These are phyloP conservation scores for Manacus vitellinus DNA, from an alignment of 2,113 vertebrate genomes.

Conservation along the genomic window DNA sequence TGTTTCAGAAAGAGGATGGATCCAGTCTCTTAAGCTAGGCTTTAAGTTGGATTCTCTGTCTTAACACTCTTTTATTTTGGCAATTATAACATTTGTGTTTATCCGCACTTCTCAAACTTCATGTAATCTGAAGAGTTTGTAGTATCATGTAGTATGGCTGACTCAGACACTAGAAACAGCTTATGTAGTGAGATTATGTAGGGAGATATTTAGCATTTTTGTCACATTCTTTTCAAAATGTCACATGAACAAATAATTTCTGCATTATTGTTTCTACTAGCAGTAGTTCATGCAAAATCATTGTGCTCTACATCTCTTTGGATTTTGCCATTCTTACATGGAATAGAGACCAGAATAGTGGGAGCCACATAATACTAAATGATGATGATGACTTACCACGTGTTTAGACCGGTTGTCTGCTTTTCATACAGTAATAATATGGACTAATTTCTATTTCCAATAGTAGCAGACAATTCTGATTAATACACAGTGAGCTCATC, in stretches of 20 bases:
- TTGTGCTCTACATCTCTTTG: neutral
- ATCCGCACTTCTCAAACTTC: slow-evolving; percentile 16
- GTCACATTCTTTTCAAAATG: neutral
- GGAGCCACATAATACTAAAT: neutral
- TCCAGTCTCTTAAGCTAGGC: neutral
- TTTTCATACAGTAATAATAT: neutral
- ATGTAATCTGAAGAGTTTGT: slow-evolving; percentile 19
- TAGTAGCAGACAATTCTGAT: neutral
- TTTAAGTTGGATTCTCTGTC: slow-evolving; percentile 16
- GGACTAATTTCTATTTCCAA: neutral
- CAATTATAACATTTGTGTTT: slow-evolving; percentile 57
- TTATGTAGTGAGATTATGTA: neutral
- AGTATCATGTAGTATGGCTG: neutral
- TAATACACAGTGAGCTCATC: neutral
- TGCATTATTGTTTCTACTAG: neutral
- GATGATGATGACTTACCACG: neutral
- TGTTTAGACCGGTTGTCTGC: neutral
- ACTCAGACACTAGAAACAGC: neutral
- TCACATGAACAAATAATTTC: slow-evolving; percentile 8
- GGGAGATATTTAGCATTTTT: neutral
- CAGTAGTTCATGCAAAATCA: neutral
- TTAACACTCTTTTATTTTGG: slow-evolving; percentile 52
- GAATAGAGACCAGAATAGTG: neutral
- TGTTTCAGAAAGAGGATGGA: neutral
- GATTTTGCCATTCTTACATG: neutral